phyloP scores from a whole-genome alignment of 2,113 vertebrate genomes.

The Callipepla squamata region DNA sequence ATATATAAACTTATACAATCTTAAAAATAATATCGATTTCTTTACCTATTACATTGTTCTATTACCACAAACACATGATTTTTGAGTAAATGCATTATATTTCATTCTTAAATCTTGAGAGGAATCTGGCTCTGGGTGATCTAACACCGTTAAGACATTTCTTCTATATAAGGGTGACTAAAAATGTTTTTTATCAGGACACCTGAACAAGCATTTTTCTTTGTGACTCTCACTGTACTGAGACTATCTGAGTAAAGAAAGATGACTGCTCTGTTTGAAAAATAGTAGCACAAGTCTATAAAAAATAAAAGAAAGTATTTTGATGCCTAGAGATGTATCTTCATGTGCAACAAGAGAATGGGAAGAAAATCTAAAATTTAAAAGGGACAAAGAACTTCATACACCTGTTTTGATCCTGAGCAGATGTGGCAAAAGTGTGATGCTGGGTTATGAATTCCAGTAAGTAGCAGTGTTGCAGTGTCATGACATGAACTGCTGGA shows the following conservation, averaged over 20 bases:
- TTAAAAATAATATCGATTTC: neutral
- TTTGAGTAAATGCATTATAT: neutral
- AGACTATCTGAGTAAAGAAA: neutral
- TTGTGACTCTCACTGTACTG: neutral
- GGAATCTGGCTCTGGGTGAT: neutral
- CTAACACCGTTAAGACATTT: neutral
- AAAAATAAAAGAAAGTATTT: neutral
- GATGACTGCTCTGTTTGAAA: neutral
- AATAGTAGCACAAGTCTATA: neutral
- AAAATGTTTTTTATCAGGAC: neutral
- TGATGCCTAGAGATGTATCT: neutral
- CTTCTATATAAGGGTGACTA: neutral
- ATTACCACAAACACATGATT: neutral
- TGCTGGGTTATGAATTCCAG: constrained; percentile 28
- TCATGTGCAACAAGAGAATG: neutral
- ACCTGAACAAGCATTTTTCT: neutral
- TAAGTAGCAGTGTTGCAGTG: constrained; percentile 26
- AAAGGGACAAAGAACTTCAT: neutral
- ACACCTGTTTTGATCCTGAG: neutral
- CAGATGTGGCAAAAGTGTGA: neutral
- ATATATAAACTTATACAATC: neutral
- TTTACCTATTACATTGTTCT: neutral
- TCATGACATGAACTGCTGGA: constrained; percentile 40
- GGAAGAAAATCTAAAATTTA: neutral
- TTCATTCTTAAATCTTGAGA: neutral